These are phyloP conservation scores for Regulus satrapa DNA, from an alignment of 2,113 vertebrate genomes.

Conservation along the genomic window DNA sequence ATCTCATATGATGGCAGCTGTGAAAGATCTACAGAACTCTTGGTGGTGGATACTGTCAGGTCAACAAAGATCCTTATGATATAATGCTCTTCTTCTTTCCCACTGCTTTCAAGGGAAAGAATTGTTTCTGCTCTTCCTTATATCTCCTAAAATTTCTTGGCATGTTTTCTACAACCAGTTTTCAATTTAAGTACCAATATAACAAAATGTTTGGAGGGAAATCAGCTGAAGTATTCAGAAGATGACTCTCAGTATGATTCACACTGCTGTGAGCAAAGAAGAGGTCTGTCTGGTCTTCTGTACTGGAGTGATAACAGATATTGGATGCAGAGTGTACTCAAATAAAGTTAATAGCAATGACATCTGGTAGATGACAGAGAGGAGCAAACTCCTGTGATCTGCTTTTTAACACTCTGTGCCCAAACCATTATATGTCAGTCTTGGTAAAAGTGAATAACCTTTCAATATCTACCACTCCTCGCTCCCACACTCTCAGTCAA, in stretches of 20 bases:
- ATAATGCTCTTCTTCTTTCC: neutral
- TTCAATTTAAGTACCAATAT: constrained; percentile 24
- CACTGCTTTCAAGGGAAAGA: neutral
- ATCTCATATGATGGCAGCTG: neutral
- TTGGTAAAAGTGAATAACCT: constrained; percentile 26
- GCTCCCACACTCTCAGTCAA: neutral
- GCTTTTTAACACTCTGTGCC: constrained; percentile 16
- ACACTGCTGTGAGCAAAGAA: constrained; percentile 13
- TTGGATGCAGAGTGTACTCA: constrained; percentile 15
- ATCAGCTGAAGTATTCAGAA: constrained; percentile 28
- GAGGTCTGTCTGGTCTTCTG: constrained; percentile 39
- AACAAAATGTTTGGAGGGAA: constrained; percentile 35
- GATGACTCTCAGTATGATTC: constrained; percentile 50
- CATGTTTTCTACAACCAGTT: constrained; percentile 1
- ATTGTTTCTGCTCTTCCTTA: neutral
- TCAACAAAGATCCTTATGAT: neutral
- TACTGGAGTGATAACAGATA: constrained; percentile 43
- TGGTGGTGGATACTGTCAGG: neutral
- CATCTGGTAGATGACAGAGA: constrained; percentile 41
- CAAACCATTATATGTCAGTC: constrained; percentile 45
- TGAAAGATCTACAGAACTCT: neutral
- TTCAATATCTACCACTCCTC: neutral
- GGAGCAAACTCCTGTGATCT: constrained; percentile 29
- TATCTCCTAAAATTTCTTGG: neutral
- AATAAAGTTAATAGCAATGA: constrained; percentile 53